Evolutionary conservation across 2,113 vertebrate species (phyloP).

Genomic region (Eulemur rufifrons): DNA sequence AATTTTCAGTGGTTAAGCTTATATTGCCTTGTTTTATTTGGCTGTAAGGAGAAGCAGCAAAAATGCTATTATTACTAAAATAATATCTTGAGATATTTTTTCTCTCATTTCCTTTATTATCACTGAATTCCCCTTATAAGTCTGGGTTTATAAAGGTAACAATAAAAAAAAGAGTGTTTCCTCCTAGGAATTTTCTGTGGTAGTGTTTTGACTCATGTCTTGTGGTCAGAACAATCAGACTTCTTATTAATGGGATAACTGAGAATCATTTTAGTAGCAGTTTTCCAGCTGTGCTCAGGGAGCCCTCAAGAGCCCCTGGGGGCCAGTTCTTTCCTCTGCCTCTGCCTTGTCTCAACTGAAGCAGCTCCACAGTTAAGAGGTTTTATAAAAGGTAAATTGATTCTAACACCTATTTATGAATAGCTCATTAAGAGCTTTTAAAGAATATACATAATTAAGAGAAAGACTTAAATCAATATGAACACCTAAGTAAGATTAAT

Average conservation of each 20-base stretch:
- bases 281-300: not conserved
- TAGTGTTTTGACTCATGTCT: not conserved
- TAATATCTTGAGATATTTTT: conserved; percentile 48
- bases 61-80: not conserved
- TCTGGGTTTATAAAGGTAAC: not conserved
- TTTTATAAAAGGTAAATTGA: conserved; percentile 16
- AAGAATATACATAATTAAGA: not conserved
- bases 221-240: not conserved
- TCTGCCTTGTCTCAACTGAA: not conserved
- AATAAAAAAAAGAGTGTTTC: not conserved
- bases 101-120: conserved; percentile 20
- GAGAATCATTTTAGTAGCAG: not conserved
- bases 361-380: not conserved
- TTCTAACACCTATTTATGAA: not conserved
- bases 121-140: not conserved
- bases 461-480: conserved; percentile 19
- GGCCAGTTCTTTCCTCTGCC: not conserved
- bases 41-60: conserved; percentile 47
- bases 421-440: not conserved
- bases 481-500: not conserved
- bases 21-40: conserved; percentile 63
- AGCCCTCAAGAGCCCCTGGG: not conserved
- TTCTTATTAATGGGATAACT: not conserved
- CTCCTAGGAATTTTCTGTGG: not conserved
- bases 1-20: conserved; percentile 15